These are phyloP conservation scores for Mamestra brassicae DNA, from an alignment of 2,888 invertebrate genomes.

Conservation along the genomic window DNA sequence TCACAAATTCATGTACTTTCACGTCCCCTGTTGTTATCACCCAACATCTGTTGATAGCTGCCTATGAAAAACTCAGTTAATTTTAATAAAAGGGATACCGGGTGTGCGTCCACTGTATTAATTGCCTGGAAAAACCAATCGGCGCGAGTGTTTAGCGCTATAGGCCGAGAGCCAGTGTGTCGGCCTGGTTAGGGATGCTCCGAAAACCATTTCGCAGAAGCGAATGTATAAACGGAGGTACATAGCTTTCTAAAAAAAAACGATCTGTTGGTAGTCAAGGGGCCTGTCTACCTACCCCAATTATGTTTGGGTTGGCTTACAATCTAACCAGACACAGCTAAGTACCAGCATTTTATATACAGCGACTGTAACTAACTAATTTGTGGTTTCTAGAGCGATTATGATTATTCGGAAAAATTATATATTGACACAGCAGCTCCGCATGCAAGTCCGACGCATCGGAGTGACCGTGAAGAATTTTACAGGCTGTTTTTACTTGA, in stretches of 20 bases:
- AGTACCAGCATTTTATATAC: too few species aligned
- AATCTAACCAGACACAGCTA: too few species aligned
- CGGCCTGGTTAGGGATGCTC: conserved; percentile 1
- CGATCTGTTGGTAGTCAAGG: too few species aligned
- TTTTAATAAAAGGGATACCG: conserved; percentile 67
- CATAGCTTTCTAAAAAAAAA: neutral
- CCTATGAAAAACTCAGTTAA: conserved; percentile 63
- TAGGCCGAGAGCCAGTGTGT: conserved; percentile 49
- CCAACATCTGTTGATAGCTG: conserved; percentile 49
- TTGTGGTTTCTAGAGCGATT: too few species aligned
- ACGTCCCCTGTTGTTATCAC: conserved; percentile 22
- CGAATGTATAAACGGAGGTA: neutral
- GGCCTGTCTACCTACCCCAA: too few species aligned
- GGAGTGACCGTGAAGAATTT: too few species aligned
- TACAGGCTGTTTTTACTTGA: too few species aligned
- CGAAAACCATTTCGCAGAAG: neutral
- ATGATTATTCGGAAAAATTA: too few species aligned
- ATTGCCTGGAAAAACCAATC: conserved; percentile 70
- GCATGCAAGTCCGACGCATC: too few species aligned
- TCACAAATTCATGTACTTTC: neutral
- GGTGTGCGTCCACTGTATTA: conserved; percentile 62
- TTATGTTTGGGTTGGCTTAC: too few species aligned
- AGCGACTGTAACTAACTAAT: too few species aligned
- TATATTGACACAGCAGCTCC: too few species aligned
- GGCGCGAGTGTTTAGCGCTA: conserved; percentile 55